Base-by-base conservation (phyloP, 1,140 invertebrate species). In the Arctopsyche grandis region DNA sequence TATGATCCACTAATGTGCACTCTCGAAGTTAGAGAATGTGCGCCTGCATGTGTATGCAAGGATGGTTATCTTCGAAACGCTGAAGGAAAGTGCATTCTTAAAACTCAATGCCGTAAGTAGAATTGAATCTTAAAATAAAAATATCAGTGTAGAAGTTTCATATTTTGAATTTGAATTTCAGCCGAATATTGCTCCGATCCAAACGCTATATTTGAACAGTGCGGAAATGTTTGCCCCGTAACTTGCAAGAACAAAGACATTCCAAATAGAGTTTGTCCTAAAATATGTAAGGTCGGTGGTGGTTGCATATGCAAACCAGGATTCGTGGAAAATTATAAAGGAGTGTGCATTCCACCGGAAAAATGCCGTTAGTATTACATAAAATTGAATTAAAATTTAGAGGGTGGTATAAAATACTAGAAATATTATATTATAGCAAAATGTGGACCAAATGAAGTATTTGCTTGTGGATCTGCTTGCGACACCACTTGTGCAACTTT, bases 401-500 rank as follows among this genome's bases (percentile, higher is more conserved):
- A 38, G 29, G 29, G 7, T 38, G 3, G 29, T 38, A 7, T 7
- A 38, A 4, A 38, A 38, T 38, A 4, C 7, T 1, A 38, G 29
- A 1, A 7, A 1, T 38, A 4, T 38, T 38, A 4, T 38, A 4
- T 21, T 16, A 21, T 56, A 74, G 70, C 77, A 19, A 73, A n/a
- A 58, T 63, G 48, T 5, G 73, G 71, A 1, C 71, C 83, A 0
- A 69, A 90, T 79, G 86, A 87, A 66, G 86, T 84, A 71, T 87
- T 84, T 58, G 77, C 83, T 0, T 91, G 90, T 71, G 90, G 90
- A 9, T 84, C 85, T 69, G 87, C 69, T 48, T 79, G 77, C 22
- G 77, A 79, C 21, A 79, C 69, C 1, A 73, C 84, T 14, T 91
- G 90, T 81, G 83, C 83, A 10, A 89, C 85, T 19, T 75, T 90